A percentile compares a stretch with the other conserved stretches of the same genome.
Evolutionary conservation across 92 coral and sea anemone genomes (phyloP).

Genomic region (Porites cylindrica): DNA sequence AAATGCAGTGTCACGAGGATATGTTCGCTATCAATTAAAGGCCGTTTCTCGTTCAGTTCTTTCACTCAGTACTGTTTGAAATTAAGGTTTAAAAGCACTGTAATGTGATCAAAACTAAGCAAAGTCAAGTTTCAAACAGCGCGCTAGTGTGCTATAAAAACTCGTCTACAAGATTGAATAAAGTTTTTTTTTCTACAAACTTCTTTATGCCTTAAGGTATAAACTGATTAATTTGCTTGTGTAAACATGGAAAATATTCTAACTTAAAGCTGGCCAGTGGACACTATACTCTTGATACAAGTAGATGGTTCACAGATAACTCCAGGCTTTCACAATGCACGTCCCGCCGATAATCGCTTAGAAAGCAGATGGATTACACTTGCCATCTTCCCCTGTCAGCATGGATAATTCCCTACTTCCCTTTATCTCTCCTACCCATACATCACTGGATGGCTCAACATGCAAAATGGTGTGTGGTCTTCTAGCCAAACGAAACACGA

Average conservation of each 20-base stretch:
- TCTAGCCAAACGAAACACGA: background rate
- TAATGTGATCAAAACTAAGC: background rate
- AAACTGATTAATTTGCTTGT: background rate
- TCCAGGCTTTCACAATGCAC: background rate
- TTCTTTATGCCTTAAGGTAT: background rate
- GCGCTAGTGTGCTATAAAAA: too few relatives aligned
- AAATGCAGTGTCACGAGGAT: too few relatives aligned
- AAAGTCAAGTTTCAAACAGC: background rate
- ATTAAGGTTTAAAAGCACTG: too few relatives aligned
- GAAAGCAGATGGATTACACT: slow-evolving; percentile 37
- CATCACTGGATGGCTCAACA: slow-evolving; percentile 18
- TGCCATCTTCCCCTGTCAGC: slow-evolving; percentile 51
- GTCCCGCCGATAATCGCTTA: slow-evolving; percentile 2
- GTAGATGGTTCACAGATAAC: background rate
- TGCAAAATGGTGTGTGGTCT: slow-evolving; percentile 54
- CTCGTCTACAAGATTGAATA: background rate
- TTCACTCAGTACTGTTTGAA: too few relatives aligned
- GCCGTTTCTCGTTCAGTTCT: too few relatives aligned
- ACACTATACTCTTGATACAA: background rate
- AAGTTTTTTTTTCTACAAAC: background rate
- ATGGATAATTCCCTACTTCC: slow-evolving; percentile 41
- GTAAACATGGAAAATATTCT: background rate
- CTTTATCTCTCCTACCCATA: slow-evolving; percentile 42
- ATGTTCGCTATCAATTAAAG: too few relatives aligned
- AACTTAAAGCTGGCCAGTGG: background rate